Conservation (phyloP, 2,113 vertebrate species). For the Mustelus asterias region DNA sequence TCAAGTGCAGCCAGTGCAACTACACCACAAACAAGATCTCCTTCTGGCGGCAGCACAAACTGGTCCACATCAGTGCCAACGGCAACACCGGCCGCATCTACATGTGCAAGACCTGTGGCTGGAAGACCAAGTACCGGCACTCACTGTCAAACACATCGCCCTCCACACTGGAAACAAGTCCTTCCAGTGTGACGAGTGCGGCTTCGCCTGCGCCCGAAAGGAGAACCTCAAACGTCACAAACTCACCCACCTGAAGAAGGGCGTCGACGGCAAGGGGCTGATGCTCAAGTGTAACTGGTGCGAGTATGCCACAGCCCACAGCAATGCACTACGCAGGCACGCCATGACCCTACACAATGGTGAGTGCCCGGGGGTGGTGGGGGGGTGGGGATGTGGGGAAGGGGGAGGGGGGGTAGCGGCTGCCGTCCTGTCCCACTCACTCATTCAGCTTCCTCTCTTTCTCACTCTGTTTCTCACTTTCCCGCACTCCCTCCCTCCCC, state of each 20-base stretch:
- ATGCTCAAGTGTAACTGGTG: neutral
- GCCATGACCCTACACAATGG: neutral
- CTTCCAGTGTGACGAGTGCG: neutral
- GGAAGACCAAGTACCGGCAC: slow-evolving; percentile 5
- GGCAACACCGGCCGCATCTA: neutral
- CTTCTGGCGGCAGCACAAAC: neutral
- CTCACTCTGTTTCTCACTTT: no score
- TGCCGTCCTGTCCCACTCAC: no score
- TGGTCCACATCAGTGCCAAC: neutral
- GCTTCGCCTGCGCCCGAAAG: slow-evolving; percentile 9
- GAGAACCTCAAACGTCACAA: neutral
- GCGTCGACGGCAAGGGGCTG: slow-evolving; percentile 2
- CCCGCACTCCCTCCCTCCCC: no score
- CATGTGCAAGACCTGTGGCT: neutral
- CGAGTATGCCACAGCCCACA: neutral
- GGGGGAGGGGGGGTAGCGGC: neutral
- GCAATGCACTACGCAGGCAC: neutral
- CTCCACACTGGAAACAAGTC: neutral
- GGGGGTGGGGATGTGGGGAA: neutral
- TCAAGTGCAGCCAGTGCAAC: neutral
- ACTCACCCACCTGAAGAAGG: neutral
- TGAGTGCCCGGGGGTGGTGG: neutral
- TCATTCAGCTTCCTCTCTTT: no score
- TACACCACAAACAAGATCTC: slow-evolving; percentile 15
- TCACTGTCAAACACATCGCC: neutral